Evolutionary conservation across 92 coral and sea anemone genomes (phyloP), one percentile per base, ranked within the genome.

Genomic region (Phymanthus crucifer): DNA sequence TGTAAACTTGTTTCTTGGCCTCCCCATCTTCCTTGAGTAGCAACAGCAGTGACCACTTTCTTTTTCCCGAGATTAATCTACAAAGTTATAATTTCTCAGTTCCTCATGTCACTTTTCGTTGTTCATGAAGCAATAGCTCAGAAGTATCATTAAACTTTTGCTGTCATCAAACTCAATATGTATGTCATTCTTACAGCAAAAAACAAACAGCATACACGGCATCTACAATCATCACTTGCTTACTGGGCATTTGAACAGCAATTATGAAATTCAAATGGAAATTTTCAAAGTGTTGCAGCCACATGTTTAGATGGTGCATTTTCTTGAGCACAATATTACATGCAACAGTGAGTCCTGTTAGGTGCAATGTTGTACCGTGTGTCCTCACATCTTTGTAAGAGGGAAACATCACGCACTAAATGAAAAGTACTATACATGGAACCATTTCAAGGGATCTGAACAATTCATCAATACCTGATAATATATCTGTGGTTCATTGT

Each of bases 11-110:
- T 80, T 13, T 68, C 64, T 32, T 56, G 38, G 21, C 66, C 87
- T 11, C 74, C 73, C 32, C 34, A 70, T 71, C 72, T 73, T 37
- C 87, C 90, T 47, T 72, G 80, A 11, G 87, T 82, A 26, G 90
- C 90, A 17, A 87, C 80, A 8, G 87, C 78, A 40, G 83, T 71
- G 29, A 87, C 87, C 10, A 40, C 73, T 23, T 75, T 58, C 6
- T 35, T 50, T 50, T 29, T 77, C 34, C 77, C 75, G 5, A 87
- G 37, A 57, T 87, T 80, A 29, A 87, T 48, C 66, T 77, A 37
- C 64, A 58, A 82, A 36, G 65, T 34, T 68, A 24, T 8, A 32
- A 35, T 13, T 58, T 58, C 4, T 4, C 6, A 18, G 23, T 18
- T 58, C 6, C 6, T 26, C 6, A 5, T 58, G 14, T 18, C 68